Base-by-base conservation (phyloP, 2,888 invertebrate species). In the Gari tellinella region DNA sequence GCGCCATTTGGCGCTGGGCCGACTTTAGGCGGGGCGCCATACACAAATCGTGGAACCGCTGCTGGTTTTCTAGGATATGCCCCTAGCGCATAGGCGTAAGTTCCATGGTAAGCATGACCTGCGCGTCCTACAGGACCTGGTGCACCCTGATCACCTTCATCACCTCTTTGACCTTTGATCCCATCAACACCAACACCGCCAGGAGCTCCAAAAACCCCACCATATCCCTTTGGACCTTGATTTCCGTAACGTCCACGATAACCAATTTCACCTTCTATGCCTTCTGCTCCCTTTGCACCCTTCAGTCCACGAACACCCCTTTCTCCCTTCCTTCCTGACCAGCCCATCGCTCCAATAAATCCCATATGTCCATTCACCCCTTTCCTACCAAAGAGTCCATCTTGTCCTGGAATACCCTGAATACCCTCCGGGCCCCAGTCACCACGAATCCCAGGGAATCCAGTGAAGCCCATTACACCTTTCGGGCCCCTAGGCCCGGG, bases 391-490 rank as follows among this genome's bases (percentile, higher is more conserved):
- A 58, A 31, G 15, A 45, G 37, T 19, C 79, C 79, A 26, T 79
- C 66, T 10, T 60, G 57, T 21, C 79, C 79, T 3, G 43, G 26
- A 7, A 46, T 23, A 5, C 79, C 79, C 43, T 79, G 79, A 7
- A 68, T 38, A 8, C 79, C 79, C 51, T 68, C 74, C 7, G 48
- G 43, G 0, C 79, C 79, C 62, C 69, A 56, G 46, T 65, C 52
- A 1, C 79, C 79, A 43, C 65, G 38, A 0, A 49, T 41, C 12
- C 79, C 79, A 10, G 69, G 72, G 53, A 65, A 75, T 10, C 79
- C 79, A 12, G 73, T 63, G 25, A 52, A 69, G 1, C 81, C 81
- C 2, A 48, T 23, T 17, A 64, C 61, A 55, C 81, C 81, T 21
- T 70, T 68, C 5, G 43, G 56, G 19, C 81, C 81, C 10, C 45